Evolutionary conservation across 2,797 vertebrate genomes (phyloP).

Genomic region (Sciaenops ocellatus): DNA sequence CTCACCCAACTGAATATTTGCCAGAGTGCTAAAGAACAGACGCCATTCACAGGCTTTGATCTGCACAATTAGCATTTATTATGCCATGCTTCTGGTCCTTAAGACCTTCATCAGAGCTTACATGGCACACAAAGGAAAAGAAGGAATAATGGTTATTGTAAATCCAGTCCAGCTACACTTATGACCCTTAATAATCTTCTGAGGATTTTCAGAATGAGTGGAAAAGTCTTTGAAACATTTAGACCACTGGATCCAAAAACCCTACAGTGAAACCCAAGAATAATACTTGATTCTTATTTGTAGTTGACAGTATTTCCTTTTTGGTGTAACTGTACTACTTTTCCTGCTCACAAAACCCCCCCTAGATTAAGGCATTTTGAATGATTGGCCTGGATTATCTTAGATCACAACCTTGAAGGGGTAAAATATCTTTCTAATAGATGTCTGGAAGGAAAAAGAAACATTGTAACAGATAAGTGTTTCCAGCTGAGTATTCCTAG

Average conservation of each 20-base stretch:
- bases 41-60: slow-evolving; percentile 2
- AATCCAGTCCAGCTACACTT: too few species aligned
- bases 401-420: background rate
- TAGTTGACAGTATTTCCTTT: background rate
- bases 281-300: background rate
- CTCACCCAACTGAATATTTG: background rate
- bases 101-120: background rate
- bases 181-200: background rate
- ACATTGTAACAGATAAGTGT: background rate
- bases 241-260: background rate
- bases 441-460: background rate
- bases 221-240: slow-evolving; percentile 6
- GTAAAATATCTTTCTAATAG: background rate
- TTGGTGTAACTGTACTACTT: background rate
- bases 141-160: background rate
- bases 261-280: background rate
- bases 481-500: background rate
- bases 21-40: background rate
- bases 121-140: slow-evolving; percentile 3
- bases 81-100: slow-evolving; percentile 1
- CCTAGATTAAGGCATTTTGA: background rate
- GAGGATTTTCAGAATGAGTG: background rate
- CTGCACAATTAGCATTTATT: background rate
- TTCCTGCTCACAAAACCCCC: background rate
- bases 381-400: background rate